Conservation (phyloP, 2,888 invertebrate genomes). For the Eupsilia transversa region DNA sequence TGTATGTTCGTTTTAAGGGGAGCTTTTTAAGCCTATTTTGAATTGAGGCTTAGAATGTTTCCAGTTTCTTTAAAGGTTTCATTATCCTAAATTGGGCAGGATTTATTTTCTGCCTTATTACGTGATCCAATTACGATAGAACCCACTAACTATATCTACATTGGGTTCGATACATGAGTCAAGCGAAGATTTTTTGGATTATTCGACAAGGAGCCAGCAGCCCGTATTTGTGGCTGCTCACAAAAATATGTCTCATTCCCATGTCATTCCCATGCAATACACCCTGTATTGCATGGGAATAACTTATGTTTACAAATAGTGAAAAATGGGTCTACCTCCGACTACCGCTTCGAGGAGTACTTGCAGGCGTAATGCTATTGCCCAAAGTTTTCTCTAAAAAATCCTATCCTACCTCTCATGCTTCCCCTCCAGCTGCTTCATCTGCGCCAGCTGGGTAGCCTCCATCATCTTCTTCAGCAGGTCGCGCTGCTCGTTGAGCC, state of each 20-base stretch:
- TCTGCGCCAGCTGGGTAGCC: conserved; percentile 94
- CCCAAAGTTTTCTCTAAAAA: background rate
- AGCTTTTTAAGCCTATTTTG: background rate
- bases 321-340: background rate
- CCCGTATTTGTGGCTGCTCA: too few relatives aligned
- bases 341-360: background rate
- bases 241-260: too few relatives aligned
- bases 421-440: conserved; percentile 96
- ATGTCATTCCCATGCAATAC: too few relatives aligned
- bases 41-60: background rate
- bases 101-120: background rate
- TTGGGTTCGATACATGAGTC: too few relatives aligned
- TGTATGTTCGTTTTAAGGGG: background rate
- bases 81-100: background rate
- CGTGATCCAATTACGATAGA: background rate
- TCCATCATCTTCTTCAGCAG: conserved; percentile 95
- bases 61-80: background rate
- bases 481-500: conserved; percentile 96
- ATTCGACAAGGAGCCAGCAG: too few relatives aligned
- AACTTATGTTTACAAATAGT: background rate
- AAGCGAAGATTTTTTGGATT: background rate
- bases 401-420: conserved; percentile 93
- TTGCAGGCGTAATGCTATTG: background rate
- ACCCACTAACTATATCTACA: background rate
- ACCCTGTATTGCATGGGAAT: background rate